Conservation (phyloP, 1,140 invertebrate genomes). For the Drusus annulatus region DNA sequence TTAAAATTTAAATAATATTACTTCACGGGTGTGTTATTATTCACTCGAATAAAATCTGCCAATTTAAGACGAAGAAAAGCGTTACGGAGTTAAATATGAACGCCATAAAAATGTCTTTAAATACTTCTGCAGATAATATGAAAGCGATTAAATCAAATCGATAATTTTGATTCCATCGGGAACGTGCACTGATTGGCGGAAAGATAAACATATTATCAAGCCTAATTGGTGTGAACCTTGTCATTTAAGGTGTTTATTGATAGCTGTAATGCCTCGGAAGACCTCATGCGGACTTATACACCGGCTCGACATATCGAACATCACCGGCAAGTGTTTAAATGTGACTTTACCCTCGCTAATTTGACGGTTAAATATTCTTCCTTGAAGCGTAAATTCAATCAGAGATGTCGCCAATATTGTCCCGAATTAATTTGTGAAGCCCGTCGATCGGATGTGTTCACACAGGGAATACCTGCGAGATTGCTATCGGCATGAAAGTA, state of each 20-base stretch:
- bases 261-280: background rate
- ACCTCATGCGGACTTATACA: constrained; percentile 1
- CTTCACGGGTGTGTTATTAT: too few relatives aligned
- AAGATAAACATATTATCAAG: constrained; percentile 11
- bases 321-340: constrained; percentile 20
- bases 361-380: constrained; percentile 22
- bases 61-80: too few relatives aligned
- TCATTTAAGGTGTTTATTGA: constrained; percentile 1
- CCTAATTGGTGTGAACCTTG: constrained; percentile 35
- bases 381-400: constrained; percentile 12
- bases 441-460: constrained; percentile 10
- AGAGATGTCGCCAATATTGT: constrained; percentile 9
- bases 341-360: constrained; percentile 4
- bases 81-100: too few relatives aligned
- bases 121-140: too few relatives aligned
- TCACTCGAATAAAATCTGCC: too few relatives aligned
- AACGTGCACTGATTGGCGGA: background rate
- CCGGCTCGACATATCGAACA: background rate
- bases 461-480: background rate
- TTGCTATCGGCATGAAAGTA: constrained; percentile 13
- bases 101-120: too few relatives aligned
- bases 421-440: constrained; percentile 20
- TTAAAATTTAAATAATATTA: too few relatives aligned
- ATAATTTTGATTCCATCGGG: background rate
- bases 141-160: background rate